Evolutionary conservation across 2,113 vertebrate species (phyloP).

Genomic region (Pterocles burchelli): DNA sequence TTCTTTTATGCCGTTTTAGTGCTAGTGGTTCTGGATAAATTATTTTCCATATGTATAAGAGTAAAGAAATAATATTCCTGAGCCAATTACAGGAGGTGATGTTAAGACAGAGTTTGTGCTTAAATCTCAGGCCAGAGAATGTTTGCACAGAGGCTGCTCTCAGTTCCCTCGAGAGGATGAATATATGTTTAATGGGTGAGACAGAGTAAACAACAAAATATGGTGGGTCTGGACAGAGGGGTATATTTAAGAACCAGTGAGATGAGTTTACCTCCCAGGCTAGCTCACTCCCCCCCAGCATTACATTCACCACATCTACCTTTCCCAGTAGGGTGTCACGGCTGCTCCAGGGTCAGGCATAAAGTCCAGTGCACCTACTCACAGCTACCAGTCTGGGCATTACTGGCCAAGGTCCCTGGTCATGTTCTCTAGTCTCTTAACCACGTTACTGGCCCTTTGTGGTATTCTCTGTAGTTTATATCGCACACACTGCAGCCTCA

Average conservation of each 20-base stretch:
- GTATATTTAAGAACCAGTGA: background rate
- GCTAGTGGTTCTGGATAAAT: background rate
- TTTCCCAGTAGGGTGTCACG: background rate
- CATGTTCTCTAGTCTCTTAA: background rate
- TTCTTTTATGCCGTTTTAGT: background rate
- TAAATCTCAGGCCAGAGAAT: background rate
- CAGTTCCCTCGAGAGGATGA: background rate
- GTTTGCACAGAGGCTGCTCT: background rate
- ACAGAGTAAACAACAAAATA: background rate
- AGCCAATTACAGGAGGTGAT: background rate
- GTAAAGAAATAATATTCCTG: background rate
- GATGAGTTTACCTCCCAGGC: background rate
- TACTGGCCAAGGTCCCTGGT: background rate
- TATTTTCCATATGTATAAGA: background rate
- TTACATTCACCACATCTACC: accelerated
- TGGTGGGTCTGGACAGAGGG: background rate
- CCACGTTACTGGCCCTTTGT: background rate
- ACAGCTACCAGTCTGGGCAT: background rate
- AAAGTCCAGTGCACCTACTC: background rate
- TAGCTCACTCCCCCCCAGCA: background rate
- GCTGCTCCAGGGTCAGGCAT: background rate
- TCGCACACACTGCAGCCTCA: background rate
- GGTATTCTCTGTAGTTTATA: background rate
- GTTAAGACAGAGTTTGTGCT: background rate
- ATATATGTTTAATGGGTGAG: background rate